Conservation (phyloP, 2,797 vertebrate genomes). For the Borostomias antarcticus region DNA sequence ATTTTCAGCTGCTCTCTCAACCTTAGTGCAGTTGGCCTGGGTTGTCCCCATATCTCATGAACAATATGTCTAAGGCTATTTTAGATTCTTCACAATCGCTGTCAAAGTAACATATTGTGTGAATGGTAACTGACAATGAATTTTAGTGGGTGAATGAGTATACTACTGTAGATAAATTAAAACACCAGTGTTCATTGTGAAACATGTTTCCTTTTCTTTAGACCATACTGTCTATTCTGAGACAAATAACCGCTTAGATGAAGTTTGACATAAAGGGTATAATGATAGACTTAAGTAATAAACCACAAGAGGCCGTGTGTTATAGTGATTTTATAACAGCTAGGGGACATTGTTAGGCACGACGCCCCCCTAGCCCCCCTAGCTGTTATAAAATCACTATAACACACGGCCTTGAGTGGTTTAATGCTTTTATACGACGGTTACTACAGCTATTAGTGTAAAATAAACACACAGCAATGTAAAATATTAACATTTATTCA, state of each 20-base stretch:
- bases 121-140: constrained; percentile 31
- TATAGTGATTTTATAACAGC: too few species aligned
- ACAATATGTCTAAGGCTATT: constrained; percentile 40
- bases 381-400: too few species aligned
- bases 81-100: constrained; percentile 36
- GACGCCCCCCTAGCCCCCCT: too few species aligned
- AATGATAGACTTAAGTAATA: constrained; percentile 74
- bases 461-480: too few species aligned
- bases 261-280: constrained; percentile 26
- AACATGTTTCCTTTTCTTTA: constrained; percentile 51
- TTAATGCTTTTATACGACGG: too few species aligned
- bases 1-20: constrained; percentile 66
- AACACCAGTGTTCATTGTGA: too few species aligned
- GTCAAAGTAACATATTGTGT: constrained; percentile 33
- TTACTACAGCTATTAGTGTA: too few species aligned
- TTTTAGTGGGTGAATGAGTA: constrained; percentile 34
- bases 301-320: too few species aligned
- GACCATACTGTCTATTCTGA: constrained; percentile 40
- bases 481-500: too few species aligned
- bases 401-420: too few species aligned
- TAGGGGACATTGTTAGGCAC: too few species aligned
- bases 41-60: constrained; percentile 56
- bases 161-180: too few species aligned
- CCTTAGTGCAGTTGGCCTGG: constrained; percentile 69
- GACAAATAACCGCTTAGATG: constrained; percentile 46